Conservation (phyloP, 2,888 invertebrate species). For the Eupithecia tripunctaria region DNA sequence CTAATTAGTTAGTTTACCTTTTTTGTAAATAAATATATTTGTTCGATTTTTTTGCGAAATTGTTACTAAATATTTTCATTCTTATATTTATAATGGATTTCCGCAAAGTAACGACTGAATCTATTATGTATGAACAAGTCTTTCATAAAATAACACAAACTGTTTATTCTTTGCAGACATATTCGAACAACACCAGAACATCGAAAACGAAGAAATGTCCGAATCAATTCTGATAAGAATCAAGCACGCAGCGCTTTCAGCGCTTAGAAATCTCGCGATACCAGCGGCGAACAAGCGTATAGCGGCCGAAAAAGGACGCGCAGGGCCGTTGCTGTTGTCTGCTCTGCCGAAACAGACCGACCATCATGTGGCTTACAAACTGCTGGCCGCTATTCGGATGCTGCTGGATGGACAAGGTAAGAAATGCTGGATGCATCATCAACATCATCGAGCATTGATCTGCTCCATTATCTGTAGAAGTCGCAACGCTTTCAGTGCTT, state of each 20-base stretch:
- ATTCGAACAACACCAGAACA: constrained; percentile 66
- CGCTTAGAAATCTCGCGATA: constrained; percentile 90
- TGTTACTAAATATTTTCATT: too few relatives aligned
- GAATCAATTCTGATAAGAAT: constrained; percentile 65
- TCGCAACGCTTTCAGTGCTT: constrained; percentile 89
- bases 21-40: too few relatives aligned
- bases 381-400: constrained; percentile 93
- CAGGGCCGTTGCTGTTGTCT: constrained; percentile 83
- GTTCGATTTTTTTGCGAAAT: too few relatives aligned
- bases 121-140: too few relatives aligned
- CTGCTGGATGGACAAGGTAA: constrained; percentile 93
- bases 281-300: constrained; percentile 89
- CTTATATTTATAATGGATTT: too few relatives aligned
- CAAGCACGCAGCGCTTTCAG: constrained; percentile 90
- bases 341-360: constrained; percentile 88
- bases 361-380: constrained; percentile 93
- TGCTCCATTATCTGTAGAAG: too few relatives aligned
- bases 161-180: constrained; percentile 59
- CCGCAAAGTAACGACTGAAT: too few relatives aligned
- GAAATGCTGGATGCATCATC: not conserved
- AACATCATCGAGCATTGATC: too few relatives aligned
- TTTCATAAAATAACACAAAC: not conserved
- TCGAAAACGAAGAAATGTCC: constrained; percentile 50
- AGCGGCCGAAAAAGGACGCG: constrained; percentile 87
- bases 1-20: too few relatives aligned